Evolutionary conservation across 2,113 vertebrate genomes (phyloP).

Genomic region (Macroglossus sobrinus): DNA sequence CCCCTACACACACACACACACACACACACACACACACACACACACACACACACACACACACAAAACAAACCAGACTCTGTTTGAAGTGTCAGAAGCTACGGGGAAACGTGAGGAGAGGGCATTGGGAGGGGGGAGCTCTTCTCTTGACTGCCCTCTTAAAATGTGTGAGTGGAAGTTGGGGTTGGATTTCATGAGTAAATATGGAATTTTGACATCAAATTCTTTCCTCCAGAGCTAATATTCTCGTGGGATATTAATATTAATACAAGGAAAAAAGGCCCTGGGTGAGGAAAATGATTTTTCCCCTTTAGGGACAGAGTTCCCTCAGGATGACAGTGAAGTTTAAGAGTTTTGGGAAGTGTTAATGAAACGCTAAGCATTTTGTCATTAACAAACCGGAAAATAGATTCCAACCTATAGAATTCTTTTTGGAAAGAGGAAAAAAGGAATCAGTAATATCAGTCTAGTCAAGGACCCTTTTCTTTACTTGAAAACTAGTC

Average conservation of each 20-base stretch:
- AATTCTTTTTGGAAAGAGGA: neutral
- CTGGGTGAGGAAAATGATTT: constrained; percentile 54
- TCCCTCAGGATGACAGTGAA: neutral
- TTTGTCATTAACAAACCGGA: neutral
- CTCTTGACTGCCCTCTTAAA: neutral
- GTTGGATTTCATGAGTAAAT: constrained; percentile 62
- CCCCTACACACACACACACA: neutral
- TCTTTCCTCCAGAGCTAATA: constrained; percentile 67
- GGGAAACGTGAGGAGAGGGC: neutral
- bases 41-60: no score
- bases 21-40: no score
- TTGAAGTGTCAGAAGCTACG: neutral
- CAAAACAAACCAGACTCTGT: no score
- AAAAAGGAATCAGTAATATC: neutral
- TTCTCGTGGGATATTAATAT: constrained; percentile 65
- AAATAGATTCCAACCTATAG: neutral
- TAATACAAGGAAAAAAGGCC: constrained; percentile 56
- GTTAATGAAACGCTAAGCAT: neutral
- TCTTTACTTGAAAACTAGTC: neutral
- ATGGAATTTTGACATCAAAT: constrained; percentile 59
- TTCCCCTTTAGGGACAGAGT: neutral
- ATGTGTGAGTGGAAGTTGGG: constrained; percentile 10
- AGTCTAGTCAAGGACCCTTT: neutral
- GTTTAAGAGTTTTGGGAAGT: constrained; percentile 4
- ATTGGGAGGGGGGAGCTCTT: neutral